Percentiles rank a stretch among this genome's conserved stretches.
Conservation (phyloP, 1,140 invertebrate species). For the Caenorhabditis remanei region DNA sequence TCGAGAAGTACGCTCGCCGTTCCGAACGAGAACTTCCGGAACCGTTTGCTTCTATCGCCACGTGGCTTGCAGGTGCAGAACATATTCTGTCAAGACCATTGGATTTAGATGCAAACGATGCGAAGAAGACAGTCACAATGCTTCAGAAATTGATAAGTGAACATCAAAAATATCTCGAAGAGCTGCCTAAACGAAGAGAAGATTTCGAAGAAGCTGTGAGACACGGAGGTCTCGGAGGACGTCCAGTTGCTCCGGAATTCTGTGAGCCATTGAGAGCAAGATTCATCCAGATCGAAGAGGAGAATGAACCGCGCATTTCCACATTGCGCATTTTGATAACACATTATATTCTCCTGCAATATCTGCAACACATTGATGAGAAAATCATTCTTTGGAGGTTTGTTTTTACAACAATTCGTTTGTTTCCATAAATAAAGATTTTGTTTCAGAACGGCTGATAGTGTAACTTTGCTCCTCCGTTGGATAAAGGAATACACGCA, state of each 20-base stretch:
- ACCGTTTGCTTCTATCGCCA: slow-evolving; percentile 58
- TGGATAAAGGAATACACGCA: slow-evolving; percentile 67
- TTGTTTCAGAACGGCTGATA: slow-evolving; percentile 62
- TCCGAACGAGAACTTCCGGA: slow-evolving; percentile 59
- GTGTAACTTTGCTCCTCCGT: slow-evolving; percentile 62
- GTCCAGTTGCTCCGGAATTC: slow-evolving; percentile 60
- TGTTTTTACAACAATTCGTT: background rate
- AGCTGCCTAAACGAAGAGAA: slow-evolving; percentile 54
- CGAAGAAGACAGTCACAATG: slow-evolving; percentile 54
- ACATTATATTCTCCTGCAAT: slow-evolving; percentile 60
- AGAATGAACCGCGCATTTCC: slow-evolving; percentile 54
- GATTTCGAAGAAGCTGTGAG: slow-evolving; percentile 44
- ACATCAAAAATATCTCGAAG: slow-evolving; percentile 62
- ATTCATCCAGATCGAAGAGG: slow-evolving; percentile 56
- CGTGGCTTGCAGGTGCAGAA: slow-evolving; percentile 61
- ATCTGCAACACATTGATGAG: slow-evolving; percentile 60
- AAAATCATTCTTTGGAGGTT: slow-evolving; percentile 62
- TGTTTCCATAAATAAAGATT: background rate
- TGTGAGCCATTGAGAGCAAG: slow-evolving; percentile 61
- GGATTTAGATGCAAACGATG: slow-evolving; percentile 56
- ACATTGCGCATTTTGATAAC: slow-evolving; percentile 58
- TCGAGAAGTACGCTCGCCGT: slow-evolving; percentile 48
- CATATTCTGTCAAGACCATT: slow-evolving; percentile 58
- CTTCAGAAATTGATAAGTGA: slow-evolving; percentile 58
- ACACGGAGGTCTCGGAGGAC: slow-evolving; percentile 56